Conservation (phyloP, 2,797 vertebrate species). For the Avahi laniger region DNA sequence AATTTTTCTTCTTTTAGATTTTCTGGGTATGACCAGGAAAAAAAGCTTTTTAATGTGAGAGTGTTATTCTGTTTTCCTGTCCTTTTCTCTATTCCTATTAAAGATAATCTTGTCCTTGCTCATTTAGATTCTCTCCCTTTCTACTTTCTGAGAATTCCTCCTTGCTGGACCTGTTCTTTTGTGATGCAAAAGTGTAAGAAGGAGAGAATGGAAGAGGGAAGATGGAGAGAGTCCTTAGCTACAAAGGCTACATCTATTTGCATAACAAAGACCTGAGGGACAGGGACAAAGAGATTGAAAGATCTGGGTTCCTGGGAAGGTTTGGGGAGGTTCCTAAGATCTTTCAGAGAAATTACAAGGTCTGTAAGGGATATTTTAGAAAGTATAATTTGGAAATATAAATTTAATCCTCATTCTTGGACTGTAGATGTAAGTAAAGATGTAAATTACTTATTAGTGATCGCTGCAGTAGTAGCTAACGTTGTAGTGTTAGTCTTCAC, state of each 20-base stretch:
- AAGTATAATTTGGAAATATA: neutral
- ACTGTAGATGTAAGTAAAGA: neutral
- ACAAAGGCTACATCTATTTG: neutral
- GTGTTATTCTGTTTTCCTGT: neutral
- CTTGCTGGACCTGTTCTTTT: constrained; percentile 5
- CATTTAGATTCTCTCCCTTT: neutral
- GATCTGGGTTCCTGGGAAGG: neutral
- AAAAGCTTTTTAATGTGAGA: neutral
- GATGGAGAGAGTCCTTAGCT: neutral
- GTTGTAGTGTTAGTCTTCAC: neutral
- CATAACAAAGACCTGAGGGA: neutral
- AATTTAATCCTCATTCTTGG: neutral
- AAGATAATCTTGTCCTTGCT: neutral
- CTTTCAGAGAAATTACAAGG: neutral
- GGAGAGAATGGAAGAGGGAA: neutral
- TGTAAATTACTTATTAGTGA: neutral
- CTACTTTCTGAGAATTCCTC: neutral
- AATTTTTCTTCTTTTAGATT: neutral
- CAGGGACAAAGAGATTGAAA: neutral
- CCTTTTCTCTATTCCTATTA: neutral
- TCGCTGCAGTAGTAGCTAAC: neutral
- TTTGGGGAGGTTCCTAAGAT: neutral
- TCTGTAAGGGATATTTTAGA: neutral
- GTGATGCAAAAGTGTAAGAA: neutral
- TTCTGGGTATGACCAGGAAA: neutral